Percentiles rank a stretch among this genome's conserved stretches.
Evolutionary conservation across 2,113 vertebrate genomes (phyloP).

Genomic region (Proteles cristata): DNA sequence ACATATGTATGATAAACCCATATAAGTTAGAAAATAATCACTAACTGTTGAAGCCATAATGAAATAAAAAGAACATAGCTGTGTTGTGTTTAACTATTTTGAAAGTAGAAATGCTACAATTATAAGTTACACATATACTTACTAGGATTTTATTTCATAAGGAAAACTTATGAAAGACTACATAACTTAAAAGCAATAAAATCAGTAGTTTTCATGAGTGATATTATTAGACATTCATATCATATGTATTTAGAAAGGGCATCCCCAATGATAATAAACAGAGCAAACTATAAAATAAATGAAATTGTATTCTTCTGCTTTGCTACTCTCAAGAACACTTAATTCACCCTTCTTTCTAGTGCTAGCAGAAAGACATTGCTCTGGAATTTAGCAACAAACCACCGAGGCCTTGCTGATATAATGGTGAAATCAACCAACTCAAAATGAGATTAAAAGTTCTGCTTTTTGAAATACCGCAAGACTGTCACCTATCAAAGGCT

Average conservation of each 20-base stretch:
- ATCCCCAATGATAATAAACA: constrained; percentile 12
- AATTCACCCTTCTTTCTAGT: background rate
- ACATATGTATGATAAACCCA: background rate
- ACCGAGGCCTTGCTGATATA: background rate
- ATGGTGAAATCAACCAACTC: background rate
- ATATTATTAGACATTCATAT: background rate
- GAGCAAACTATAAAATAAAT: background rate
- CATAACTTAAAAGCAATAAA: background rate
- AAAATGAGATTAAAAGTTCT: constrained; percentile 11
- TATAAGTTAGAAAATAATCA: background rate
- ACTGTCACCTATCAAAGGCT: constrained; percentile 40
- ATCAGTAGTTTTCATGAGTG: background rate
- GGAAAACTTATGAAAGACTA: background rate
- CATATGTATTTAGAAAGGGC: background rate
- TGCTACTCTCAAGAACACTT: background rate
- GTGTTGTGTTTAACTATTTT: constrained; percentile 18
- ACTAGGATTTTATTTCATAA: constrained; percentile 1
- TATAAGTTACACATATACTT: background rate
- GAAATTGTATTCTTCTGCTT: background rate
- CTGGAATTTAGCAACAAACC: background rate
- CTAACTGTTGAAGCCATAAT: background rate
- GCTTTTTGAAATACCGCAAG: background rate
- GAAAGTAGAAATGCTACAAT: background rate
- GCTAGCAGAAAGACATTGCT: background rate
- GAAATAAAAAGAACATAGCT: background rate